Conservation (phyloP, 2,113 vertebrate genomes). For the Zosterops japonicus region DNA sequence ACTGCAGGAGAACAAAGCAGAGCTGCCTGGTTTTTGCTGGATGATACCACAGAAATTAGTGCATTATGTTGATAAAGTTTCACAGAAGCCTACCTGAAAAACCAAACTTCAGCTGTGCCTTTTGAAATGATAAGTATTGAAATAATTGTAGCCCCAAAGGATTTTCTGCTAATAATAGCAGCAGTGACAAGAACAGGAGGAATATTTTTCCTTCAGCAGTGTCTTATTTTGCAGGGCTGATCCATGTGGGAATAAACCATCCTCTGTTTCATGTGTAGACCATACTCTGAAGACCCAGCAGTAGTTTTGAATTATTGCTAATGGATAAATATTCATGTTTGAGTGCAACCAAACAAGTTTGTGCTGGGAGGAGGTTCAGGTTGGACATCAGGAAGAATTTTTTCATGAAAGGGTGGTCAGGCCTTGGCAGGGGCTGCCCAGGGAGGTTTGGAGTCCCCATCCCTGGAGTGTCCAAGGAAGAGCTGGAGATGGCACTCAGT, state of each 20-base stretch:
- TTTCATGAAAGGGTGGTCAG: fast-evolving
- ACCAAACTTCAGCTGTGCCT: background rate
- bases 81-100: slow-evolving; percentile 7
- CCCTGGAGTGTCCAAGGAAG: background rate
- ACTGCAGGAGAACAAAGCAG: slow-evolving; percentile 15
- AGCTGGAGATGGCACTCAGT: fast-evolving
- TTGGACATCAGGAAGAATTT: fast-evolving
- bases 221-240: background rate
- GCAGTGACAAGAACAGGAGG: background rate
- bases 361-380: fast-evolving
- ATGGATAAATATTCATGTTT: background rate
- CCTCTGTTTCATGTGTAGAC: background rate
- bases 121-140: background rate
- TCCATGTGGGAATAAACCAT: background rate
- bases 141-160: background rate
- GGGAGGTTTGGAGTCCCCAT: background rate
- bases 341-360: background rate
- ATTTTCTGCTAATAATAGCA: background rate
- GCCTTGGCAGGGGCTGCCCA: background rate
- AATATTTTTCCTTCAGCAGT: background rate
- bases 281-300: background rate
- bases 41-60: background rate
- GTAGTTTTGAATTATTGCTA: background rate
- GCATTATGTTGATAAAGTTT: background rate
- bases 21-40: background rate